Percentiles rank a stretch among this genome's conserved stretches.
These are phyloP conservation scores for Myotis planiceps DNA, from an alignment of 2,797 vertebrate species.

Conservation along the genomic window DNA sequence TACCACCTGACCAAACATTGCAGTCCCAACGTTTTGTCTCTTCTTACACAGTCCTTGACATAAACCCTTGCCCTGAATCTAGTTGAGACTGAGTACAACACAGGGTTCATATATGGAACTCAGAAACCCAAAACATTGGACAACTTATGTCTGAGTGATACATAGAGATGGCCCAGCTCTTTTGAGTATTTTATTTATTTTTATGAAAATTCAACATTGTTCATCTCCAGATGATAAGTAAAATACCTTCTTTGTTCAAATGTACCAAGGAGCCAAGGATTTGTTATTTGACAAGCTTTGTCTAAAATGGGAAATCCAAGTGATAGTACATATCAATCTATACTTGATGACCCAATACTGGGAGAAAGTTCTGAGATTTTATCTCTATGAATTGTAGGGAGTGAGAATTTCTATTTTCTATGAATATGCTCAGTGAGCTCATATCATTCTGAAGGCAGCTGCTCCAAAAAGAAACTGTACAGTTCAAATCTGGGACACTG, in stretches of 20 bases:
- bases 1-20: background rate
- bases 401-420: constrained; percentile 40
- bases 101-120: background rate
- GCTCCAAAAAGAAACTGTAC: constrained; percentile 48
- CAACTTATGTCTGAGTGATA: background rate
- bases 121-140: background rate
- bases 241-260: background rate
- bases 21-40: background rate
- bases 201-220: constrained; percentile 7
- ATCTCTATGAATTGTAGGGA: constrained; percentile 2
- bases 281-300: background rate
- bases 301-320: background rate
- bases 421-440: constrained; percentile 47
- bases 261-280: background rate
- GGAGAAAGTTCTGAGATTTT: constrained; percentile 11
- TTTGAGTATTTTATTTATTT: background rate
- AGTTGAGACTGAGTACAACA: background rate
- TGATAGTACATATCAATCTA: background rate
- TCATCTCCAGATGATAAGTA: background rate
- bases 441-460: constrained; percentile 48
- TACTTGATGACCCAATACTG: background rate
- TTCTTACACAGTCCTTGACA: background rate
- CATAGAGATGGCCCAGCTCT: background rate
- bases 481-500: constrained; percentile 45
- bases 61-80: background rate